These are phyloP conservation scores for Sinopyrophorus schimmeli DNA, from an alignment of 2,888 invertebrate genomes.

Conservation along the genomic window DNA sequence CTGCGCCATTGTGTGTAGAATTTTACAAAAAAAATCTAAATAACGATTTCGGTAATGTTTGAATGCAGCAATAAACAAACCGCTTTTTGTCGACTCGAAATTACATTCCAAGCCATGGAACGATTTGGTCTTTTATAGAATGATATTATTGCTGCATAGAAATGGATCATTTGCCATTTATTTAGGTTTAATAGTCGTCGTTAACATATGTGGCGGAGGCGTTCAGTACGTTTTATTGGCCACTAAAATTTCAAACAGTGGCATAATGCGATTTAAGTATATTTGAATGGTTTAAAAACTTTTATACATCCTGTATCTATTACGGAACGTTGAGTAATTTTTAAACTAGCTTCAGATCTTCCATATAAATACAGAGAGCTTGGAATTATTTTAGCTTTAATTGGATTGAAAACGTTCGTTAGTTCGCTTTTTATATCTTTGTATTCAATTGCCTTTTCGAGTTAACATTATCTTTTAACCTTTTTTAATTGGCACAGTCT, in stretches of 20 bases:
- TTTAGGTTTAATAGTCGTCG: slow-evolving; percentile 21
- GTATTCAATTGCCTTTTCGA: no score
- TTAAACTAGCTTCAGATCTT: no score
- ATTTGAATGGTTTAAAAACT: slow-evolving; percentile 1
- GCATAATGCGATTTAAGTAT: slow-evolving; percentile 3
- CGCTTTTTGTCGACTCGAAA: slow-evolving; percentile 11
- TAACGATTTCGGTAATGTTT: background rate
- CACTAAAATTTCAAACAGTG: slow-evolving; percentile 18
- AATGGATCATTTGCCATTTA: slow-evolving; percentile 22
- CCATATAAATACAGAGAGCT: no score
- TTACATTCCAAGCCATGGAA: slow-evolving; percentile 12
- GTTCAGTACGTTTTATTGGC: slow-evolving; percentile 19
- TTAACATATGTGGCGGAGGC: slow-evolving; percentile 23
- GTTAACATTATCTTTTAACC: no score
- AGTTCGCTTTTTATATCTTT: no score
- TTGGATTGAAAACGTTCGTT: no score
- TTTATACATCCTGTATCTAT: no score
- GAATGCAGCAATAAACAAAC: slow-evolving; percentile 16
- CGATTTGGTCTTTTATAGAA: slow-evolving; percentile 17
- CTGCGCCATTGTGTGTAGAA: no score
- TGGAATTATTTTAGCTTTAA: no score
- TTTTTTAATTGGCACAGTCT: no score
- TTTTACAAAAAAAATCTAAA: background rate
- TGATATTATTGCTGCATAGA: slow-evolving; percentile 17
- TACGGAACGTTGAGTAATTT: no score